Evolutionary conservation across 53 echinoderm and acorn worm species (phyloP).

Genomic region (Temnopleurus reevesii): DNA sequence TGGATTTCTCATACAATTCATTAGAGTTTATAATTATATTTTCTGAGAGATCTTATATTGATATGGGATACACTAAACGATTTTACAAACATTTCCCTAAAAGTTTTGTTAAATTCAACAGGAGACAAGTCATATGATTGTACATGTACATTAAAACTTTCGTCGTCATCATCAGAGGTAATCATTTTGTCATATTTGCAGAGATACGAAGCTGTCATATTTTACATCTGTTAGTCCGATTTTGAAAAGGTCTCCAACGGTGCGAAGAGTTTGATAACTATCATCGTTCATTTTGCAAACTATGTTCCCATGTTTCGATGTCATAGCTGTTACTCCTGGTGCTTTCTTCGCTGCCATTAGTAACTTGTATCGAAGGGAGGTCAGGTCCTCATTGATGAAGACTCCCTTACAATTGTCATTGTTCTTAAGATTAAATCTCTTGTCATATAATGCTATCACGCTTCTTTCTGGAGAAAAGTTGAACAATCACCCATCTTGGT

Average conservation of each 20-base stretch:
- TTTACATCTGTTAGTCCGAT: not conserved
- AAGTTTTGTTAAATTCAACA: constrained; percentile 20
- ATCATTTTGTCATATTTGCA: no score
- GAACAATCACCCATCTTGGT: not conserved
- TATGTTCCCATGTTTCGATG: not conserved
- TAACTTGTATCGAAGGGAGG: not conserved
- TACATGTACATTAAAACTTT: no score
- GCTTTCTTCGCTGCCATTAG: not conserved
- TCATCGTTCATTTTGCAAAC: not conserved
- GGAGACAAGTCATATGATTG: constrained; percentile 24
- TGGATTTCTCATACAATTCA: no score
- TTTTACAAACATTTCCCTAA: constrained; percentile 7
- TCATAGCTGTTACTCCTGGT: not conserved
- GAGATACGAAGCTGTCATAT: no score
- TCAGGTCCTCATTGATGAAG: not conserved
- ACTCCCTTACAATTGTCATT: not conserved
- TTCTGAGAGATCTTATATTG: constrained; percentile 46
- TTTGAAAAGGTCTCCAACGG: not conserved
- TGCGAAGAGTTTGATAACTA: not conserved
- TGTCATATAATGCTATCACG: not conserved
- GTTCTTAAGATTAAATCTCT: not conserved
- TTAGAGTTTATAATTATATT: no score
- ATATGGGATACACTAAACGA: constrained; percentile 17
- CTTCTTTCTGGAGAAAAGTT: not conserved
- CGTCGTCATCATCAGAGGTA: no score